Conservation (phyloP, 2,888 invertebrate species). For the Stenotaenia linearis region DNA sequence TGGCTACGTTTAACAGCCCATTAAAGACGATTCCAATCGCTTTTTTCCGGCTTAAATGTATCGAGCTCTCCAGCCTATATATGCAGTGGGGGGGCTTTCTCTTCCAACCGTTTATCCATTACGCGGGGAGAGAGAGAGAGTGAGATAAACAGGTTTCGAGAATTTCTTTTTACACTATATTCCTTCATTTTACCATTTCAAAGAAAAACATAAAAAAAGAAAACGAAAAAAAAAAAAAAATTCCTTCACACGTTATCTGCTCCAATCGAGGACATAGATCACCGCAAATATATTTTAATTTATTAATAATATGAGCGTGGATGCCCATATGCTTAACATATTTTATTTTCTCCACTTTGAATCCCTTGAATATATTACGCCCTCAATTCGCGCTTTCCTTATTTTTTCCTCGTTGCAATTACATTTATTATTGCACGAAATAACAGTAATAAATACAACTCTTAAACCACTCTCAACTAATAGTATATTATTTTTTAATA, state of each 20-base stretch:
- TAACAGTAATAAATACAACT: too few species aligned
- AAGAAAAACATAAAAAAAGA: too few species aligned
- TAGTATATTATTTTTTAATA: too few species aligned
- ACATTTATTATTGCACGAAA: background rate
- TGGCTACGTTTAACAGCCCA: background rate
- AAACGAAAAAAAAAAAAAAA: background rate
- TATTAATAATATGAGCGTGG: conserved; percentile 13
- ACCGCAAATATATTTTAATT: conserved; percentile 1
- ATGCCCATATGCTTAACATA: conserved; percentile 16
- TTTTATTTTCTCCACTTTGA: background rate
- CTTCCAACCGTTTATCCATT: background rate
- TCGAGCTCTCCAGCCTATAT: background rate
- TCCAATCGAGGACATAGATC: background rate
- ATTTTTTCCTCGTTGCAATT: background rate
- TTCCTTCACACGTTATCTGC: background rate
- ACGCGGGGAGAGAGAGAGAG: too few species aligned
- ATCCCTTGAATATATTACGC: background rate
- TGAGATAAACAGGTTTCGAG: background rate
- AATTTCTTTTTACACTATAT: background rate
- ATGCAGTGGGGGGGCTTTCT: background rate
- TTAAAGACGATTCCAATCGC: background rate
- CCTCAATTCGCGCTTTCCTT: background rate
- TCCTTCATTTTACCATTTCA: background rate
- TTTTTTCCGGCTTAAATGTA: background rate
- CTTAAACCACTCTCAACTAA: too few species aligned